Conservation (phyloP, 2,113 vertebrate genomes). For the Aldabrachelys gigantea region DNA sequence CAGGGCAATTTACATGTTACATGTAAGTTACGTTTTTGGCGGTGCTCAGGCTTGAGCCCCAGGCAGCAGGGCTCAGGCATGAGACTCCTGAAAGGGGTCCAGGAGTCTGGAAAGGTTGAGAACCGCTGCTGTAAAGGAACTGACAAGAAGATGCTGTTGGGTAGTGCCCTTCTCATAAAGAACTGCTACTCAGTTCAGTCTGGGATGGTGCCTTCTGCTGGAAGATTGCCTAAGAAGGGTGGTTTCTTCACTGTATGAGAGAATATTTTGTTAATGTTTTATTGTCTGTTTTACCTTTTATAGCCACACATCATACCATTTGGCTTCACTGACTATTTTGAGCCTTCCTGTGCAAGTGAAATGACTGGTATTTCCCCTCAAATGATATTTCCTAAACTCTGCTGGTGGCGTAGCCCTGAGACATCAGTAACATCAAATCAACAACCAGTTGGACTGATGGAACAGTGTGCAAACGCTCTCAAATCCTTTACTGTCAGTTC, state of each 20-base stretch:
- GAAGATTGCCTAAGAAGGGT: background rate
- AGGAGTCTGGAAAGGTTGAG: too few relatives aligned
- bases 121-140: background rate
- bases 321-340: background rate
- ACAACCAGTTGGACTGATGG: background rate
- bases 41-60: too few relatives aligned
- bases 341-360: conserved; percentile 38
- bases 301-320: background rate
- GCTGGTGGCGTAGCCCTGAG: fast-evolving
- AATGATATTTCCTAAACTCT: background rate
- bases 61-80: too few relatives aligned
- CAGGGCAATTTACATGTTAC: too few relatives aligned
- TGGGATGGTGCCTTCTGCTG: background rate
- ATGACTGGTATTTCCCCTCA: background rate
- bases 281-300: background rate
- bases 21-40: too few relatives aligned
- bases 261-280: background rate
- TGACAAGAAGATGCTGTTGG: background rate
- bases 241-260: background rate
- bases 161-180: background rate
- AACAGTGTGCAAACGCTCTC: conserved; percentile 23
- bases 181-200: background rate
- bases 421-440: background rate
- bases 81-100: too few relatives aligned
- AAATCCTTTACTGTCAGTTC: background rate